phyloP scores from a whole-genome alignment of 1,140 invertebrate genomes.

The Agrilus planipennis region DNA sequence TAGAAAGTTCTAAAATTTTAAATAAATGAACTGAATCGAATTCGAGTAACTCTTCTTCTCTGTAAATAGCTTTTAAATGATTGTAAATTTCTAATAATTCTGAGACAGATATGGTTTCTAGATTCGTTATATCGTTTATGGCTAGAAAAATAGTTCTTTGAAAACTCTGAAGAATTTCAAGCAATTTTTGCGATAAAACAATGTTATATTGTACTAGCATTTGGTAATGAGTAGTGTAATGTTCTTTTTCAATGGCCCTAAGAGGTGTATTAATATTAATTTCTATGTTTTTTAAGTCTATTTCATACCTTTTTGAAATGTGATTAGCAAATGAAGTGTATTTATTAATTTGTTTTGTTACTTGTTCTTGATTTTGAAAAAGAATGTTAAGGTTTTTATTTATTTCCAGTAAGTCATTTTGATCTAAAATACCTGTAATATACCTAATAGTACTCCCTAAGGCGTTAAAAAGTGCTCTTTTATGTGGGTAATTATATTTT shows the following conservation, averaged over 20 bases:
- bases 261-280: conserved; percentile 7
- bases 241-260: background rate
- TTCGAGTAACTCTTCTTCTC: conserved; percentile 5
- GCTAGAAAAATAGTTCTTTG: background rate
- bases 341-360: conserved; percentile 6
- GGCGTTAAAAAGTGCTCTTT: conserved; percentile 6
- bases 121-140: conserved; percentile 7
- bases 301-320: conserved; percentile 7
- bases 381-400: conserved; percentile 8
- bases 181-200: background rate
- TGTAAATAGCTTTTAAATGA: conserved; percentile 7
- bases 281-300: conserved; percentile 7
- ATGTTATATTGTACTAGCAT: background rate
- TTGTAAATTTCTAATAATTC: conserved; percentile 9
- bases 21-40: conserved; percentile 6
- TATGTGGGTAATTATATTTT: conserved; percentile 5
- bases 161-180: conserved; percentile 1
- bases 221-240: background rate
- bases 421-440: conserved; percentile 10
- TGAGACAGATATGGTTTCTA: conserved; percentile 5
- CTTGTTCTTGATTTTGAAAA: conserved; percentile 7
- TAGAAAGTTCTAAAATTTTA: conserved; percentile 11
- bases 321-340: conserved; percentile 10
- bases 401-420: conserved; percentile 9
- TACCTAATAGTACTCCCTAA: conserved; percentile 10